These are phyloP conservation scores for Phylloscopus trochiloides DNA, from an alignment of 2,113 vertebrate genomes.

Conservation along the genomic window DNA sequence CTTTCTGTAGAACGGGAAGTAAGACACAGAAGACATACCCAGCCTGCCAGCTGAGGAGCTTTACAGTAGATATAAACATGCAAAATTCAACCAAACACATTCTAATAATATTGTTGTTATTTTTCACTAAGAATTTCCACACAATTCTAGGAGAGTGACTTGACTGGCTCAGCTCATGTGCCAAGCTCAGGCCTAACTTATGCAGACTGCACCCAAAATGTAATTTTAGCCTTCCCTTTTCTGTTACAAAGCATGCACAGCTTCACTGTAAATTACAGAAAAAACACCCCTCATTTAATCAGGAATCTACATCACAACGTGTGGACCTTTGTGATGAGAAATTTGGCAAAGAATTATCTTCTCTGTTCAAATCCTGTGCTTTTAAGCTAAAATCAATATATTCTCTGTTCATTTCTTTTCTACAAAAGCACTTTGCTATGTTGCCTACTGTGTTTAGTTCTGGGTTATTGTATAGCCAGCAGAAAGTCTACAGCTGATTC, in stretches of 20 bases:
- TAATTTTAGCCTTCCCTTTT: not conserved
- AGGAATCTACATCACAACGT: not conserved
- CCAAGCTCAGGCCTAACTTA: not conserved
- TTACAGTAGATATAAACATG: not conserved
- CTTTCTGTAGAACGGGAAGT: not conserved
- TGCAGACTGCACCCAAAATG: not conserved
- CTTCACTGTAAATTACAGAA: not conserved
- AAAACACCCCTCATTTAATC: not conserved
- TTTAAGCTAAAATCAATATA: not conserved
- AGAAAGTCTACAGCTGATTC: constrained; percentile 7
- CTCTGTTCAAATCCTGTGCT: not conserved
- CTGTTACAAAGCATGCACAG: not conserved
- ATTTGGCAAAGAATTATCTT: not conserved
- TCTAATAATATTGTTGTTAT: not conserved
- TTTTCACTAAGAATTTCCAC: not conserved
- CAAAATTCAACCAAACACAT: not conserved
- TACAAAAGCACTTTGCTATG: not conserved
- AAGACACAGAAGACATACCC: not conserved
- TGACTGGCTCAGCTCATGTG: accelerated
- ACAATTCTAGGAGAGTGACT: not conserved
- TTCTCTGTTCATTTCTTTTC: not conserved
- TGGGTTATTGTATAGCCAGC: not conserved
- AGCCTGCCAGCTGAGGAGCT: not conserved
- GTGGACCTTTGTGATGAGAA: not conserved
- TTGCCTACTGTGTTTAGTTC: not conserved